phyloP scores from a whole-genome alignment of 2,113 vertebrate species.

The Acinonyx jubatus region DNA sequence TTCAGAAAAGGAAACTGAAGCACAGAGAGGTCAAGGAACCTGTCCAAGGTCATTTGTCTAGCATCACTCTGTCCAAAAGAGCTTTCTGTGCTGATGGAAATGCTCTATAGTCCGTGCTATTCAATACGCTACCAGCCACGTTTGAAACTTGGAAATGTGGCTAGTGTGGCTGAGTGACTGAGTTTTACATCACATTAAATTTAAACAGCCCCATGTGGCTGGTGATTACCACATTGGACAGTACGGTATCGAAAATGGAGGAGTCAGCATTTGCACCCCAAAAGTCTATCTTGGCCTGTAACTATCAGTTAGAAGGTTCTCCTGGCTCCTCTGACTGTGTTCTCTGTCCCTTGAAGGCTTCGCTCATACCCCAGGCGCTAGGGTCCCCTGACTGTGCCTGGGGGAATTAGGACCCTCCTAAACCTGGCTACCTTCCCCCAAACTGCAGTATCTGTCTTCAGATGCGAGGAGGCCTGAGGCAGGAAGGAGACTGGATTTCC shows the following conservation, averaged over 20 bases:
- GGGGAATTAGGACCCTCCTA: not conserved
- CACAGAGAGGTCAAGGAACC: not conserved
- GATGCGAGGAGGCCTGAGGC: not conserved
- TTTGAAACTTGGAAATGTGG: not conserved
- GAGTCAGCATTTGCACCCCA: not conserved
- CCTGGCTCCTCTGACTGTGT: not conserved
- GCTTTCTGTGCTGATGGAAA: not conserved
- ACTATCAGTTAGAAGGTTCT: not conserved
- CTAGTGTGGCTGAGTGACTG: not conserved
- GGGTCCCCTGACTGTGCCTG: not conserved
- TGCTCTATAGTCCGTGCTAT: not conserved
- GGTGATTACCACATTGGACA: not conserved
- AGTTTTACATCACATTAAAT: not conserved
- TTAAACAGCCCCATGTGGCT: not conserved
- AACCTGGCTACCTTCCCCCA: not conserved
- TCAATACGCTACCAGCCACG: not conserved
- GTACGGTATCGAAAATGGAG: not conserved
- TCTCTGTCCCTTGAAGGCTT: not conserved
- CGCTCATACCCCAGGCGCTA: not conserved
- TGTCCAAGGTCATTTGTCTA: not conserved
- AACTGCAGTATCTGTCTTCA: not conserved
- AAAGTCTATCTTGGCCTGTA: not conserved
- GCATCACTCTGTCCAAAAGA: not conserved
- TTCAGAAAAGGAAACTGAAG: not conserved
- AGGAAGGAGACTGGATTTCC: not conserved